Base-by-base conservation (phyloP, 2,888 invertebrate genomes). In the Dicranocentrus wangi region DNA sequence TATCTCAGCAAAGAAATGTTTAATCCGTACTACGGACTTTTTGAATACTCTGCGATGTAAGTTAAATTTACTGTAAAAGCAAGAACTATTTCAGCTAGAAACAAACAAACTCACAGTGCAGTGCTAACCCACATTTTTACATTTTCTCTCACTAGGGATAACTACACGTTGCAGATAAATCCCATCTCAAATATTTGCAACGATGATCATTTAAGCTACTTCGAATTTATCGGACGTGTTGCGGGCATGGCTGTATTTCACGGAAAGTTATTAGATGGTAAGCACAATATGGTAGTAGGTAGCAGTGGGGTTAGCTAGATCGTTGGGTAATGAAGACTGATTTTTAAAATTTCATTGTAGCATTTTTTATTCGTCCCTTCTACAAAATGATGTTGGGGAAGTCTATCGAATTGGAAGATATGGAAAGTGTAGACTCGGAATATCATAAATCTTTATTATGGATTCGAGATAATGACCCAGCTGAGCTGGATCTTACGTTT, bases 371-470 rank as follows among this genome's bases (percentile, higher is more conserved):
- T 90, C 94, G 99, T 88, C 99, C 99, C 75, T 99, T 99, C 90
- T 99, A 99, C 91, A 99, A 99, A 91, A 99, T 99, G 99, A 98
- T 99, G 98, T 90, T 99, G 87, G 93, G 94, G 84, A 98, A 98
- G 90, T 90, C 93, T 8, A 73, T 80, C 17, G 72, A 72, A 25
- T 25, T 72, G 58, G 94, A 95, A 88, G 99, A 99, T 89, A 99
- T 99, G 99, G 99, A 99, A 90, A 96, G 97, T 3, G 99, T 99
- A 15, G 99, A 99, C 89, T 94, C 97, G 1, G 99, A 99, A 90
- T 99, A 99, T 89, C 98, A 97, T 89, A 99, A 99, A 90, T 99
- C 99, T 0, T 91, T 99, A 75, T 92, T 97, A 88, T 98, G 96
- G 95, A 97, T 97, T 82, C 90, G 92, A 90, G 98, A 99, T 88